Evolutionary conservation across 2,113 vertebrate species (phyloP).

Genomic region (Gopherus flavomarginatus): DNA sequence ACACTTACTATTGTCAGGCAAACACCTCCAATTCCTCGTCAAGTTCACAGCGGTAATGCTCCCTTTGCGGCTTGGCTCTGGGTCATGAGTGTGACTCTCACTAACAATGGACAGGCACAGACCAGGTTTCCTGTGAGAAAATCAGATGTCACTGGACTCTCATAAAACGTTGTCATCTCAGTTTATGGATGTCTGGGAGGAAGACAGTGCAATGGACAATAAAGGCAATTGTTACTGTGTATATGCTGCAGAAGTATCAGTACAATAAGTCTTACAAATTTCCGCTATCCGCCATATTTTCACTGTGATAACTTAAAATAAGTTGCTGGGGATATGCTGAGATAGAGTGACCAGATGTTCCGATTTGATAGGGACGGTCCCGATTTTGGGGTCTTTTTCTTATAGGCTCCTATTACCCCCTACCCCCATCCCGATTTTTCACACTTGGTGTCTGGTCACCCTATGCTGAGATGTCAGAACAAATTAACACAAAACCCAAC

Average conservation of each 20-base stretch:
- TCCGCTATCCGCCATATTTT: background rate
- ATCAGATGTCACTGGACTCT: conserved; percentile 70
- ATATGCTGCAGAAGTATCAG: background rate
- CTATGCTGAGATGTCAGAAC: background rate
- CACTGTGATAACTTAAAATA: background rate
- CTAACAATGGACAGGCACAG: conserved; percentile 73
- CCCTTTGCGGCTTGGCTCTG: conserved; percentile 61
- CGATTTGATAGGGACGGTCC: too few relatives aligned
- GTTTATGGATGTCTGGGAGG: conserved; percentile 29
- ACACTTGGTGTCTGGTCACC: too few relatives aligned
- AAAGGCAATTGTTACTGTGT: background rate
- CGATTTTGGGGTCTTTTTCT: too few relatives aligned
- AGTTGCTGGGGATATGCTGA: background rate
- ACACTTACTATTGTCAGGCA: conserved; percentile 36
- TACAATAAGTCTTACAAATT: background rate
- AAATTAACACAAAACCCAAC: background rate
- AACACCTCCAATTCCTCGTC: background rate
- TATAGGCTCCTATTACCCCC: too few relatives aligned
- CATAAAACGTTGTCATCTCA: conserved; percentile 17
- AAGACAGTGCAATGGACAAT: conserved; percentile 39
- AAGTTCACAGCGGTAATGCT: conserved; percentile 40
- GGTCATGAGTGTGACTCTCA: conserved; percentile 45
- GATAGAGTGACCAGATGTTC: background rate
- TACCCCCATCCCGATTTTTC: too few relatives aligned
- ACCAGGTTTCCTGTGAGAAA: conserved; percentile 72